Conservation (phyloP, 2,888 invertebrate species). For the Helobdella robusta region DNA sequence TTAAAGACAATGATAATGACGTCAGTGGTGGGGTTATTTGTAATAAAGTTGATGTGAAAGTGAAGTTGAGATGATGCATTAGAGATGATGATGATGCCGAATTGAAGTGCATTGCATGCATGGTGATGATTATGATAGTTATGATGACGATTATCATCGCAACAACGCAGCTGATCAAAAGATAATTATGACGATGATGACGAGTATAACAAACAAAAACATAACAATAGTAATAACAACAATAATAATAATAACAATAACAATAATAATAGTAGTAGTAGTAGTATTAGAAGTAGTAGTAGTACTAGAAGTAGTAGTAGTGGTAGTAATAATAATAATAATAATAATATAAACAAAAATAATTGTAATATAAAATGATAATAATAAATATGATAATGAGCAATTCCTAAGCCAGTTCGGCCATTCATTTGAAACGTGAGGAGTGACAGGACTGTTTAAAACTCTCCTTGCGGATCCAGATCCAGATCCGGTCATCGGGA, state of each 20-base stretch:
- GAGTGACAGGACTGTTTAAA: too few relatives aligned
- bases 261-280: slow-evolving; percentile 1
- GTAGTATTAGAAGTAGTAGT: background rate
- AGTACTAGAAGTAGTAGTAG: background rate
- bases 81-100: too few relatives aligned
- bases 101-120: too few relatives aligned
- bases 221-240: background rate
- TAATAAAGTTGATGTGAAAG: too few relatives aligned
- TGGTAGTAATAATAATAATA: slow-evolving; percentile 1
- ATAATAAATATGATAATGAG: background rate
- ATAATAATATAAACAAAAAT: background rate
- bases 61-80: too few relatives aligned
- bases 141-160: background rate
- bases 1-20: too few relatives aligned
- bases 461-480: too few relatives aligned
- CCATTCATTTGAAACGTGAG: too few relatives aligned
- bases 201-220: background rate
- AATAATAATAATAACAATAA: slow-evolving; percentile 1
- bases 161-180: too few relatives aligned
- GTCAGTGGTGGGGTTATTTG: too few relatives aligned
- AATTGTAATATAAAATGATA: background rate
- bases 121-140: background rate
- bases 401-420: too few relatives aligned
- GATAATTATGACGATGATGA: background rate
- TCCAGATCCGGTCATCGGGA: too few relatives aligned